A percentile compares a stretch with the other conserved stretches of the same genome.
Conservation (phyloP, 2,113 vertebrate genomes). For the Girardinichthys multiradiatus region DNA sequence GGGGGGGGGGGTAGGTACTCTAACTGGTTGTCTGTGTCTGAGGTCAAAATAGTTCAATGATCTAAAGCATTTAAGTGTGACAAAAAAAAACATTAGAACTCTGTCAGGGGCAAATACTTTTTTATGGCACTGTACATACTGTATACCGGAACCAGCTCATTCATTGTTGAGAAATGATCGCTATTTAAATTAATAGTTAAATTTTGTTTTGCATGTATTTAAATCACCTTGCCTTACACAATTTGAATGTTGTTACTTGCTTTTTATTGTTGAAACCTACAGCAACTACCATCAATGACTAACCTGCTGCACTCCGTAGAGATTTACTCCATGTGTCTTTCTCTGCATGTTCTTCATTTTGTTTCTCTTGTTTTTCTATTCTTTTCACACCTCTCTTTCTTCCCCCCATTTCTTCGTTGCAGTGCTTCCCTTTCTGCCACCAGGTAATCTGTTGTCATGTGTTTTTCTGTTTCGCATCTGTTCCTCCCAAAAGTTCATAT, state of each 20-base stretch:
- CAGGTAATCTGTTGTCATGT: conserved; percentile 83
- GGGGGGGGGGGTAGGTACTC: too few species aligned
- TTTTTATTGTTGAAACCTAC: conserved; percentile 50
- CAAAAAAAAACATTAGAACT: neutral
- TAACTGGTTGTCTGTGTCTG: too few species aligned
- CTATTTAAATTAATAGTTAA: too few species aligned
- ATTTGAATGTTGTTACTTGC: conserved; percentile 41
- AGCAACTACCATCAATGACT: conserved; percentile 9
- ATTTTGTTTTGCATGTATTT: neutral
- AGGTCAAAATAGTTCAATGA: too few species aligned
- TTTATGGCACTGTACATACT: too few species aligned
- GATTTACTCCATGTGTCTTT: conserved; percentile 36
- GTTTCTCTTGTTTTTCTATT: conserved; percentile 32
- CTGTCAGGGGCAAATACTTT: too few species aligned
- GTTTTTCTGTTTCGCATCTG: conserved; percentile 39
- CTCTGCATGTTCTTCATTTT: conserved; percentile 54
- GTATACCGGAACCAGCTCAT: too few species aligned
- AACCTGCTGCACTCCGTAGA: conserved; percentile 11
- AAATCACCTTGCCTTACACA: neutral
- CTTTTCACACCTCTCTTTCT: conserved; percentile 63
- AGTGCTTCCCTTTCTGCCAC: conserved; percentile 87
- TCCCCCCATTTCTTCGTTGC: conserved; percentile 75
- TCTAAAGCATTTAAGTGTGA: neutral
- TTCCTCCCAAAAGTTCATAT: conserved; percentile 32
- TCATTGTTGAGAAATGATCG: too few species aligned